Evolutionary conservation across 2,888 invertebrate genomes (phyloP), one percentile per base, ranked within the genome.

Genomic region (Eristalis arbustorum): DNA sequence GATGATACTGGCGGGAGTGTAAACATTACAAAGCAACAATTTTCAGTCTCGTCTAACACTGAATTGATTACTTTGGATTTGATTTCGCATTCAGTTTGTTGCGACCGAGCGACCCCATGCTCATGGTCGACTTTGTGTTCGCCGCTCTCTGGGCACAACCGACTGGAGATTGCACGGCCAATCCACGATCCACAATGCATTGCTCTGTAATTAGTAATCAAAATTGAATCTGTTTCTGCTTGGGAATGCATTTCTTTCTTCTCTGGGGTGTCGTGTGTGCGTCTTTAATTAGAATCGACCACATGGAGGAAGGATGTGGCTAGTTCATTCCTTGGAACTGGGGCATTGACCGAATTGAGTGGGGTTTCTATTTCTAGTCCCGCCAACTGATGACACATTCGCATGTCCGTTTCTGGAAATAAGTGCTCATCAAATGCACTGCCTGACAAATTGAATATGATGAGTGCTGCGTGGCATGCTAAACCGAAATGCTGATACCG

Each of bases 21-120:
- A 72, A 80, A 62, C 40, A 57, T 37, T 67, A 57, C 64, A 64
- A 66, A 64, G n/a, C 75, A 64, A 64, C 59, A 68, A 63, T 68
- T 62, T 42, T 66, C 13, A 69, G 56, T 72, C 40, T 59, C 34
- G 64, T 64, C 42, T 42, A 72, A 59, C 72, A 73, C n/a, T 40
- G 72, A 62, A 79, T 73, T 79, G 79, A 80, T 79, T 79, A 71
- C 57, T 73, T 67, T 66, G 72, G 62, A 73, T 68, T 68, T 74
- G 67, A 25, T 68, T 80, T 64, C 28, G 28, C 18, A 71, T 59
- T 71, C 69, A 78, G 57, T 64, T 14, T 37, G 63, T 13, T 59
- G 11, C 11, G 62, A 34, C 8, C 11, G n/a, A 34, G 8, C 11
- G 13, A 8, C 31, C 31, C 6, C 31, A 8, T 31, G 72, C 23